These are phyloP conservation scores for Uloborus plumipes DNA, from an alignment of 2,888 invertebrate genomes.

Conservation along the genomic window DNA sequence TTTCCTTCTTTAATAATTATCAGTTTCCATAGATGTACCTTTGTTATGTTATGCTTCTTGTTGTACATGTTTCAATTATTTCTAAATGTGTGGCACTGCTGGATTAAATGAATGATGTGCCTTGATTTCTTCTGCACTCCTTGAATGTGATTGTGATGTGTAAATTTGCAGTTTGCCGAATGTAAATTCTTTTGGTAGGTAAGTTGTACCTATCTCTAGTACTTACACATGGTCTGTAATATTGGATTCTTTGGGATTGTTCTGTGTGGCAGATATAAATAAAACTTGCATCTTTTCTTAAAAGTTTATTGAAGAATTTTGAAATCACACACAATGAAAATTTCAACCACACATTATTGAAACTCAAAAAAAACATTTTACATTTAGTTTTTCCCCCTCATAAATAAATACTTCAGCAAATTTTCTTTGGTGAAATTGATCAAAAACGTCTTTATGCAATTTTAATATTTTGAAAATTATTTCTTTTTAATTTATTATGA, in stretches of 20 bases:
- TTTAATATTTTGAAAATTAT: too few species aligned
- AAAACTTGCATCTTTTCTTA: slow-evolving; percentile 3
- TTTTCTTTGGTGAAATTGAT: too few species aligned
- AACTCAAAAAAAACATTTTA: too few species aligned
- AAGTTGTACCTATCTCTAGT: slow-evolving; percentile 6
- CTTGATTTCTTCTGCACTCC: slow-evolving; percentile 4
- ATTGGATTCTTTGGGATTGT: slow-evolving; percentile 19
- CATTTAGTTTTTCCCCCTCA: too few species aligned
- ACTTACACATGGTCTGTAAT: slow-evolving; percentile 22
- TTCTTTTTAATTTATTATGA: too few species aligned
- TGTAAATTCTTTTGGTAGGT: slow-evolving; percentile 29
- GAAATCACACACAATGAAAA: too few species aligned
- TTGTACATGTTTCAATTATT: slow-evolving; percentile 3
- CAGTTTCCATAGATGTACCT: too few species aligned
- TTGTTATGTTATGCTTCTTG: not conserved
- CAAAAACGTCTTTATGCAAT: too few species aligned
- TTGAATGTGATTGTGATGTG: slow-evolving; percentile 2
- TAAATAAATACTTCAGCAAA: too few species aligned
- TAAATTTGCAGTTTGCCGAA: not conserved
- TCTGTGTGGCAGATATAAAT: slow-evolving; percentile 19
- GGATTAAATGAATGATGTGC: not conserved
- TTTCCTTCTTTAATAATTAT: too few species aligned
- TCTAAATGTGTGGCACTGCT: slow-evolving; percentile 3
- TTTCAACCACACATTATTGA: too few species aligned
- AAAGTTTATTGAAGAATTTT: too few species aligned